Base-by-base conservation (phyloP, 2,113 vertebrate species). In the Cephalopholis sonnerati region DNA sequence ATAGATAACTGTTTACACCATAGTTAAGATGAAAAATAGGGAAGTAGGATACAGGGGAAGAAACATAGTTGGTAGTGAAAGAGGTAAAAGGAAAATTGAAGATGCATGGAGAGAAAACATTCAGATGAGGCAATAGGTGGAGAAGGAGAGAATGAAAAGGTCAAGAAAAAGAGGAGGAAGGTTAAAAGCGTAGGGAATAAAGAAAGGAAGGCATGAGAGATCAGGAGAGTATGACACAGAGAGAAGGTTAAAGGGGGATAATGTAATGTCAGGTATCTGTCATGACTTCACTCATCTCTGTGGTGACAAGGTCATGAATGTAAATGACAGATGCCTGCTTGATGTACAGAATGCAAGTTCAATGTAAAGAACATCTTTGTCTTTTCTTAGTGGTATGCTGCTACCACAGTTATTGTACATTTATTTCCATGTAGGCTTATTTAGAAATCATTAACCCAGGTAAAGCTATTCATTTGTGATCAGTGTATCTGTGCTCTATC, bases 251-350 rank as follows among this genome's bases (percentile, higher is more conserved):
- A 93, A 93, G 79, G 81, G 75, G 85, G 82, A 67, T 93, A 94
- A 94, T 93, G 82, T 92, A 89, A 91, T 91, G 87, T 94, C 93
- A 92, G 87, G 81, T 89, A 88, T 92, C 91, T 92, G 91, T 92
- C 94, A 90, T 89, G 92, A 88, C 91, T 92, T 91, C 87, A 90
- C 90, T 93, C 87, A 86, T 93, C 91, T 89, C 51, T 39, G 46
- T 77, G 65, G 64, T 89, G 91, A 91, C 93, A 94, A 93, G 93
- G 92, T 93, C 91, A 80, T 83, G 86, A 82, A 93, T 93, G 90
- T 91, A 92, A 93, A 92, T 92, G 92, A 87, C 91, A 90, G 86
- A 74, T 82, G 88, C 27, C 73, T 70, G 55, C 82, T 68, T 74
- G 81, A 92, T 89, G 85, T 74, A 88, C 68, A 86, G 70, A 80